A percentile compares a stretch with the other conserved stretches of the same genome.
phyloP scores from a whole-genome alignment of 1,140 invertebrate genomes.

The Lerema accius region DNA sequence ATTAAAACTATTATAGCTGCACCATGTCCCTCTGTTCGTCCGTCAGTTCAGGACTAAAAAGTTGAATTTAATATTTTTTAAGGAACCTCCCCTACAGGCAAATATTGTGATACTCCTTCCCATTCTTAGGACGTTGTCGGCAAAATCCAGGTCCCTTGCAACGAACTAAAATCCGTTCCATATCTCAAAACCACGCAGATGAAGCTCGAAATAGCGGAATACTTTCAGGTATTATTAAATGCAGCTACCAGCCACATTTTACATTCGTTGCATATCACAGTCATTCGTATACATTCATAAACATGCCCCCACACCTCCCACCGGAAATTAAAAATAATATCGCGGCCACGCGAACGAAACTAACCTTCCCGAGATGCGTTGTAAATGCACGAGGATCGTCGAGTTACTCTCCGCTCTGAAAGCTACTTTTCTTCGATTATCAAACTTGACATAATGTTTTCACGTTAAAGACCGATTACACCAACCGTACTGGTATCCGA shows the following conservation, averaged over 20 bases:
- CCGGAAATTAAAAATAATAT: slow-evolving; percentile 51
- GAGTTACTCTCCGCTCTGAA: neutral
- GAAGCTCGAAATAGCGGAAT: neutral
- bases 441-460: too few species aligned
- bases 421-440: neutral
- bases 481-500: too few species aligned
- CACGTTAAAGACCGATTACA: too few species aligned
- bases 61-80: too few species aligned
- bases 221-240: slow-evolving; percentile 24
- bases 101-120: too few species aligned
- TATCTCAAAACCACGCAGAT: neutral
- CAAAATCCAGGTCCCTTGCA: too few species aligned
- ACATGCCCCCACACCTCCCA: slow-evolving; percentile 16
- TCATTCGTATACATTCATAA: slow-evolving; percentile 34
- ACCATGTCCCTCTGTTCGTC: too few species aligned
- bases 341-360: slow-evolving; percentile 24
- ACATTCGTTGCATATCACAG: slow-evolving; percentile 25
- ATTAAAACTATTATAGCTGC: too few species aligned
- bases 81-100: too few species aligned
- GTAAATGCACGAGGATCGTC: slow-evolving; percentile 1
- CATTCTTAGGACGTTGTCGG: too few species aligned
- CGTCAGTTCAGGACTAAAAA: too few species aligned
- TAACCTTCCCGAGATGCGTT: slow-evolving; percentile 10
- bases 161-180: neutral
- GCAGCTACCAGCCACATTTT: slow-evolving; percentile 22